A percentile compares a stretch with the other conserved stretches of the same genome.
Conservation (phyloP, 23 tunicate genomes). For the Halocynthia aurantium region DNA sequence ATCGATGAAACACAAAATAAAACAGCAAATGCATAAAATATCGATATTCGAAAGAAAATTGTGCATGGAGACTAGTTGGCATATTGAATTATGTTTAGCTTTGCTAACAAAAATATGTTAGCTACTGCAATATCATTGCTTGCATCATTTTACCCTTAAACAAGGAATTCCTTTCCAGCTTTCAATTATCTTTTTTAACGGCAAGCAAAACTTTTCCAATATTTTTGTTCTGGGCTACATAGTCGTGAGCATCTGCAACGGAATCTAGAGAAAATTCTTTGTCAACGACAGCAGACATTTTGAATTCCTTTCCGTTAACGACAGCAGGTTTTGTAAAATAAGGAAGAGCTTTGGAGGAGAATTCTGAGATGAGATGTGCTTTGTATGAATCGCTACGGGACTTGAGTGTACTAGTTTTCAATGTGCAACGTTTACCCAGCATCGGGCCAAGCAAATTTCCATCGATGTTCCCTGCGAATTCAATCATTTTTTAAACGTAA, state of each 20-base stretch:
- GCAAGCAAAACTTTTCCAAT: conserved; percentile 74
- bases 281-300: conserved; percentile 57
- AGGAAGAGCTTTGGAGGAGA: conserved; percentile 55
- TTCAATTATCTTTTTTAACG: conserved; percentile 1
- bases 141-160: too few relatives aligned
- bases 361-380: conserved; percentile 52
- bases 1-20: too few relatives aligned
- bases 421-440: conserved; percentile 57
- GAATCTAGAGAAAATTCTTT: conserved; percentile 38
- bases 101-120: too few relatives aligned
- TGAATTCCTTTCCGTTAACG: conserved; percentile 7
- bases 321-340: conserved; percentile 38
- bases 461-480: conserved; percentile 39
- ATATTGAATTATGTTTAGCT: too few relatives aligned
- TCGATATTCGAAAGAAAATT: too few relatives aligned
- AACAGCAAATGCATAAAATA: too few relatives aligned
- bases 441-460: conserved; percentile 48
- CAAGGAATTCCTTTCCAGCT: too few relatives aligned
- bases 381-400: conserved; percentile 78
- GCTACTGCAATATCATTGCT: too few relatives aligned
- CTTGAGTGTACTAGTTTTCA: conserved; percentile 72
- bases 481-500: not conserved
- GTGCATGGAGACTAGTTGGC: too few relatives aligned
- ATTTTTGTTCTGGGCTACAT: conserved; percentile 74
- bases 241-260: conserved; percentile 73